Percentiles rank a stretch among this genome's conserved stretches.
These are phyloP conservation scores for Agrilus cyanescens DNA, from an alignment of 2,888 invertebrate genomes.

Conservation along the genomic window DNA sequence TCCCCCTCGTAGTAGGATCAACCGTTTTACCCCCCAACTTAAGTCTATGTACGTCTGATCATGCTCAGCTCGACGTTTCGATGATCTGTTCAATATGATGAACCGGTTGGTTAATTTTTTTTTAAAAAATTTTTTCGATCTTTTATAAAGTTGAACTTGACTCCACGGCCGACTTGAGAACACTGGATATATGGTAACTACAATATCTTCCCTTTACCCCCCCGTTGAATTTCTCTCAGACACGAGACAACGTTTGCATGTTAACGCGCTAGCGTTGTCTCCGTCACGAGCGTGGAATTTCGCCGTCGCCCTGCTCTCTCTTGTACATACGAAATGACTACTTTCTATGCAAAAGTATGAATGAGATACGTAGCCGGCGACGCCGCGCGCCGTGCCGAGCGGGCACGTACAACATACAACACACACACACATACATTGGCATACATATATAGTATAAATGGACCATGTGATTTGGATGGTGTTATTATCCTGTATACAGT, in stretches of 20 bases:
- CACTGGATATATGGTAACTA: constrained; percentile 40
- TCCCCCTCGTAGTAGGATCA: no score
- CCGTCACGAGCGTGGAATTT: constrained; percentile 23
- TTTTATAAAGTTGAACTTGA: constrained; percentile 25
- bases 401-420: constrained; percentile 24
- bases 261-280: constrained; percentile 33
- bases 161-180: constrained; percentile 38
- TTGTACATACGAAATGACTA: constrained; percentile 41
- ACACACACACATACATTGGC: no score
- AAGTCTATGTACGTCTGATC: no score
- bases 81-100: no score
- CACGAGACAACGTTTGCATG: constrained; percentile 40
- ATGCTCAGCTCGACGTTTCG: no score
- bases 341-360: constrained; percentile 51
- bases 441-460: no score
- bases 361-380: constrained; percentile 37
- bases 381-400: constrained; percentile 19
- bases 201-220: constrained; percentile 34
- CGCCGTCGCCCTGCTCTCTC: constrained; percentile 26
- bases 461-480: no score
- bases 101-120: constrained; percentile 1
- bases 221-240: constrained; percentile 36
- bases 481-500: no score
- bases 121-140: constrained; percentile 4
- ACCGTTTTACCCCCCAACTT: no score